Percentiles rank a stretch among this genome's conserved stretches.
Evolutionary conservation across 2,888 invertebrate species (phyloP).

Genomic region (Orchestes rusci): DNA sequence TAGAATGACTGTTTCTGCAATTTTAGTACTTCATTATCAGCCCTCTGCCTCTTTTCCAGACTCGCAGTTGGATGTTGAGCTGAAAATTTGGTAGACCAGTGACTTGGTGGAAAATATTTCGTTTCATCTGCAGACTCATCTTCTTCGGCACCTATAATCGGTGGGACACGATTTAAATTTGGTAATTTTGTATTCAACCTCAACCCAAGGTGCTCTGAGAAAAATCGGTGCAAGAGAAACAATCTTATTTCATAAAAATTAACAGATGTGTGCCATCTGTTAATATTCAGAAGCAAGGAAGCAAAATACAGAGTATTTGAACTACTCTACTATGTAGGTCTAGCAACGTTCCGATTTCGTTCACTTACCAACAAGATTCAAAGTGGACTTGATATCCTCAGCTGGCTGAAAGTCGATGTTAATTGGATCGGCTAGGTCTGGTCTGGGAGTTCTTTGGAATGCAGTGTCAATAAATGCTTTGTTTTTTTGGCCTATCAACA

Average conservation of each 20-base stretch:
- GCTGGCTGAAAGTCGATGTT: no score
- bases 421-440: slow-evolving; percentile 58
- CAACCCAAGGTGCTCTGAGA: no score
- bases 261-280: no score
- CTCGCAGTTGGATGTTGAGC: slow-evolving; percentile 19
- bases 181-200: no score
- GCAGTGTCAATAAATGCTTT: slow-evolving; percentile 62
- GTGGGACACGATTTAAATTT: not conserved
- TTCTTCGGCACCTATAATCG: slow-evolving; percentile 40
- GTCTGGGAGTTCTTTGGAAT: slow-evolving; percentile 59
- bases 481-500: slow-evolving; percentile 64
- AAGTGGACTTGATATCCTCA: no score
- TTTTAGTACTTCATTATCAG: slow-evolving; percentile 4
- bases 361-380: slow-evolving; percentile 25
- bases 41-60: slow-evolving; percentile 11
- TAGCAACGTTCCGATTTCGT: no score
- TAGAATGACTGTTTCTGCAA: slow-evolving; percentile 17
- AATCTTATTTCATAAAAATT: no score
- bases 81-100: slow-evolving; percentile 49
- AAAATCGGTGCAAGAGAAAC: no score
- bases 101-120: slow-evolving; percentile 48
- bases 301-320: no score
- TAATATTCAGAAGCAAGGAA: no score
- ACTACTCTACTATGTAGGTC: no score
- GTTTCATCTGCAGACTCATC: slow-evolving; percentile 45